Base-by-base conservation (phyloP, 1,140 invertebrate genomes). In the Tribolium castaneum region DNA sequence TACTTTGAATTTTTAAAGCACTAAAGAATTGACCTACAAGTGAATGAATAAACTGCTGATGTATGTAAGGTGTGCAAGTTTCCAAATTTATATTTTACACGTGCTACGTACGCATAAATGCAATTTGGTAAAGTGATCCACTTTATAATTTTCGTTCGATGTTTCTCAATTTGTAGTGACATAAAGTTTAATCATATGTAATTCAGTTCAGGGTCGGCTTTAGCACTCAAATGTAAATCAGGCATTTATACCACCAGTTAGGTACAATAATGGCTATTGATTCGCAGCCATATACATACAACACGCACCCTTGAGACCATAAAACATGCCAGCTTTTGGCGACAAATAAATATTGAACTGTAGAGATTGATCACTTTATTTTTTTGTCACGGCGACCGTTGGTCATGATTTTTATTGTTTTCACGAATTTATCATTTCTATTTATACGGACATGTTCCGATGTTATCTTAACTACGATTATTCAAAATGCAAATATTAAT, bases 221-320 rank as follows among this genome's bases (percentile, higher is more conserved):
- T 35, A 66, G 1, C 30, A 35, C 59, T 66, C 59, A 66, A 14
- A 66, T 66, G 59, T 30, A 66, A 66, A 66, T 66, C 59, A 35
- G 25, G 59, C 30, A 35, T 66, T 66, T 19, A 30, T 66, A 66
- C 10, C 12, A 14, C 59, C 30, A 66, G 59, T 35, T 66, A 66
- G 22, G 59, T 66, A 66, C 59, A 35, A 66, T 66, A 35, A 66
- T 66, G n/a, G 25, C 59, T 66, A 66, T 66, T 35, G 59, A 66
- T 66, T 66, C 30, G 12, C 30, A 12, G 30, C 59, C 19, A 22
- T 59, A 35, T 14, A 66, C 19, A 22, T 25, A 35, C 30, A 66
- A 66, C 59, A 66, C 59, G 59, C 30, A 35, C 59, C 59, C 30
- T 35, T n/a, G 30, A 13, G 30, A 35, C 30, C 12, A 66, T 34